Conservation (phyloP, 1,140 invertebrate genomes). For the Drosophila suzukii region DNA sequence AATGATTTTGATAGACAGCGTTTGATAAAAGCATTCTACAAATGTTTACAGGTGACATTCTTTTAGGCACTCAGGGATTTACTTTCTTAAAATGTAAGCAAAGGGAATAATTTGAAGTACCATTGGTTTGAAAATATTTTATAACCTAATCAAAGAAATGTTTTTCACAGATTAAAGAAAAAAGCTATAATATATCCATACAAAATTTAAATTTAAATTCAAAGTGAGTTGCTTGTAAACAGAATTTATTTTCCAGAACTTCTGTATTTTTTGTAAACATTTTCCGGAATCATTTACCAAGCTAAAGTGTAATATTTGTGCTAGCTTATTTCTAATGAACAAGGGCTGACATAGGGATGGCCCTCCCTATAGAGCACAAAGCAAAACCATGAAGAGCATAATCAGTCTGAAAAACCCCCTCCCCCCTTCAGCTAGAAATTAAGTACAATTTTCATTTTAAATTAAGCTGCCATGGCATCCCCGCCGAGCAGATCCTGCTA, state of each 20-base stretch:
- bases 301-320: constrained; percentile 34
- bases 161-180: too few species aligned
- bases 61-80: neutral
- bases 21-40: neutral
- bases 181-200: too few species aligned
- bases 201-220: too few species aligned
- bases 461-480: constrained; percentile 71
- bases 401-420: constrained; percentile 22
- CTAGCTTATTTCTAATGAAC: constrained; percentile 33
- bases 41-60: constrained; percentile 3
- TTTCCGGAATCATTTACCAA: constrained; percentile 23
- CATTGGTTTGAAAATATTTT: too few species aligned
- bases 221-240: too few species aligned
- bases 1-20: constrained; percentile 2
- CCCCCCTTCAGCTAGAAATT: constrained; percentile 63
- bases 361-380: constrained; percentile 28
- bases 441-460: constrained; percentile 82
- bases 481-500: constrained; percentile 33
- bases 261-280: neutral
- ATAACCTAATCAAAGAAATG: too few species aligned
- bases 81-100: neutral
- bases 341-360: constrained; percentile 12
- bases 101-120: too few species aligned
- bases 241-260: constrained; percentile 13
- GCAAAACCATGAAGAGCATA: constrained; percentile 40